Conservation (phyloP, 2,888 invertebrate species). For the Rhagonycha lutea region DNA sequence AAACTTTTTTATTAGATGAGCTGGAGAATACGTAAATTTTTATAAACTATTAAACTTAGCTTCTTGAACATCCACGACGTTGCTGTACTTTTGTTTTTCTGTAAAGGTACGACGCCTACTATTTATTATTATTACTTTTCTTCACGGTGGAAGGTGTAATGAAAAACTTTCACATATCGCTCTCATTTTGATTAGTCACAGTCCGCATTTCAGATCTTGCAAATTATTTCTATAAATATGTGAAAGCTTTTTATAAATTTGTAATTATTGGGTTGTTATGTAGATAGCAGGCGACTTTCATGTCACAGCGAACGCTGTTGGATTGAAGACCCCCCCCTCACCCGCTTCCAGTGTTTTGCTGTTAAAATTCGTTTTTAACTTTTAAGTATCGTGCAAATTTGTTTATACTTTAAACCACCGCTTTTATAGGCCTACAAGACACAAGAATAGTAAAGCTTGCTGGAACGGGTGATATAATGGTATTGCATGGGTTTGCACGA, state of each 20-base stretch:
- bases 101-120: constrained; percentile 34
- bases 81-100: constrained; percentile 24
- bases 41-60: constrained; percentile 14
- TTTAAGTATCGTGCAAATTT: not conserved
- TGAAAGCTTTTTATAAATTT: constrained; percentile 32
- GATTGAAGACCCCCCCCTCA: constrained; percentile 36
- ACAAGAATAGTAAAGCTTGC: constrained; percentile 24
- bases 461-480: constrained; percentile 49
- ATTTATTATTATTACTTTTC: constrained; percentile 26
- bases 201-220: constrained; percentile 3
- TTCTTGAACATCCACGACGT: constrained; percentile 20
- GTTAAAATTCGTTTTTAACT: not conserved
- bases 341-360: constrained; percentile 33
- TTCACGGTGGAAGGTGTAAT: constrained; percentile 36
- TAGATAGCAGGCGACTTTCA: constrained; percentile 40
- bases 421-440: not conserved
- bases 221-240: constrained; percentile 24
- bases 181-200: constrained; percentile 5
- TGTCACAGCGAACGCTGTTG: constrained; percentile 42
- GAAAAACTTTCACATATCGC: constrained; percentile 33
- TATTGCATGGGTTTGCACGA: constrained; percentile 41
- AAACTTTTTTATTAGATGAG: constrained; percentile 20
- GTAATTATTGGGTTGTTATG: constrained; percentile 31
- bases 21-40: constrained; percentile 17
- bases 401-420: not conserved